A percentile compares a stretch with the other conserved stretches of the same genome.
Evolutionary conservation across 2,888 invertebrate species (phyloP).

Genomic region (Melinaea marsaeus): DNA sequence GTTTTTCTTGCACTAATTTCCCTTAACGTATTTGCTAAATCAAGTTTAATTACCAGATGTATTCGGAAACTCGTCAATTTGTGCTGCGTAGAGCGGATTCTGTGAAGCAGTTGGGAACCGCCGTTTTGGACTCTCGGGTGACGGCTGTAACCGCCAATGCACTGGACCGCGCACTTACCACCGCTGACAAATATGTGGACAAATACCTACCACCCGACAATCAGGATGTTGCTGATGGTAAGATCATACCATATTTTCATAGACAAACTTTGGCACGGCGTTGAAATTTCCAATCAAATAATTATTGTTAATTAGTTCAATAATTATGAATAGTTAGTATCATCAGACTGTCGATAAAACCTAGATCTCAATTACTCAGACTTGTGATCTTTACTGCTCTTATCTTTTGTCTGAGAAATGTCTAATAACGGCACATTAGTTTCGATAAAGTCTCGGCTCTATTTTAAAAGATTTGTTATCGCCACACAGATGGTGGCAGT

Average conservation of each 20-base stretch:
- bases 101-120: constrained; percentile 86
- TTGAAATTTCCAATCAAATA: no score
- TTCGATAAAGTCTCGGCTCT: not conserved
- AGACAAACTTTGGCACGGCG: no score
- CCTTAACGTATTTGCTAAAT: no score
- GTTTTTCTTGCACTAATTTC: no score
- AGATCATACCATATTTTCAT: constrained; percentile 10
- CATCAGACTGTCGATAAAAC: no score
- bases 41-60: constrained; percentile 77
- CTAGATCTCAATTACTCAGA: not conserved
- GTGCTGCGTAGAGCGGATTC: constrained; percentile 89
- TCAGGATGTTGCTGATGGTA: constrained; percentile 82
- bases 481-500: not conserved
- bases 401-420: constrained; percentile 28
- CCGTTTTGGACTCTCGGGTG: constrained; percentile 83
- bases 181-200: constrained; percentile 89
- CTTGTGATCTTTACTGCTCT: constrained; percentile 13
- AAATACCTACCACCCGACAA: constrained; percentile 85
- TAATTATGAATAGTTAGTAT: no score
- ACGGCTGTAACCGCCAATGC: constrained; percentile 85
- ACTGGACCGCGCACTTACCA: constrained; percentile 85
- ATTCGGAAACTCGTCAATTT: constrained; percentile 87
- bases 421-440: constrained; percentile 21
- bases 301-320: no score
- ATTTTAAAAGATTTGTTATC: not conserved